Conservation (phyloP, 2,113 vertebrate genomes). For the Corythaixoides concolor region DNA sequence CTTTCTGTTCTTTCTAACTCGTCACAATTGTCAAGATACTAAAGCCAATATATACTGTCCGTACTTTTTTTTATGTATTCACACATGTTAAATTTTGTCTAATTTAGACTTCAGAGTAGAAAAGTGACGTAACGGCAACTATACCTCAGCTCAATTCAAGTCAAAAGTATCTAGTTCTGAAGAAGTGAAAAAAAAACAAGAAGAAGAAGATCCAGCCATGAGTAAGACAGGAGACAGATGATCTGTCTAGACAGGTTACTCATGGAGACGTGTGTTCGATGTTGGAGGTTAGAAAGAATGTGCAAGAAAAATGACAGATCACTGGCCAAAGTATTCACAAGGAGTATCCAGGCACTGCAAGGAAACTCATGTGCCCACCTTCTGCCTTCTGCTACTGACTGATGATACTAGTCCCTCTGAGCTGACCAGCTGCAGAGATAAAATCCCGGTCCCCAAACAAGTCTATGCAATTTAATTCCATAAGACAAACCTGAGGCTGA, state of each 20-base stretch:
- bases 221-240: rapidly evolving
- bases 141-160: background rate
- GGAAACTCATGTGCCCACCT: background rate
- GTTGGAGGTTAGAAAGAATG: background rate
- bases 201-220: background rate
- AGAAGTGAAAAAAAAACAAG: background rate
- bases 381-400: background rate
- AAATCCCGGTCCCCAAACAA: background rate
- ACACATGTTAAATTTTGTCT: background rate
- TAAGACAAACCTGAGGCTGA: background rate
- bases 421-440: background rate
- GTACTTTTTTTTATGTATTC: background rate
- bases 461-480: background rate
- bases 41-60: background rate
- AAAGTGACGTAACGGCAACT: background rate
- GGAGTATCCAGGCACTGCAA: background rate
- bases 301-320: background rate
- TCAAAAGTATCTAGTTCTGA: background rate
- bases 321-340: background rate
- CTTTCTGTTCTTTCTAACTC: background rate
- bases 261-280: background rate
- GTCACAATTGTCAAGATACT: background rate
- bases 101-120: background rate
- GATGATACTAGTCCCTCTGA: background rate
- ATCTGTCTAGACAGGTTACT: background rate